Evolutionary conservation across 64 coral and sea anemone species (phyloP).

Genomic region (Dendrophyllia cribrosa): DNA sequence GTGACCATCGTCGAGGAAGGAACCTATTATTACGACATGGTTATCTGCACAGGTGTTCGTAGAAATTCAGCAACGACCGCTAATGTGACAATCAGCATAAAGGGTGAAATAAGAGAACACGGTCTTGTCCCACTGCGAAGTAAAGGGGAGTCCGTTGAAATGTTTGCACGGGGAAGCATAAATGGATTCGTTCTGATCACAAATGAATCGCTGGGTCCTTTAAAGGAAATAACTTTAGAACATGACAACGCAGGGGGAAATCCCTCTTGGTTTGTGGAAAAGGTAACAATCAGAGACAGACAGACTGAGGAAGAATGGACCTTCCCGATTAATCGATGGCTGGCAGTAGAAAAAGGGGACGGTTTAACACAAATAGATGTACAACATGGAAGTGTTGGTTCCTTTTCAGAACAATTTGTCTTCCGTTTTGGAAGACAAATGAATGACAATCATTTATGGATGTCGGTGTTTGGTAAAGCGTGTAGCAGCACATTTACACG

Average conservation of each 20-base stretch:
- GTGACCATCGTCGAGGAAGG: neutral
- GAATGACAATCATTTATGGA: slow-evolving; percentile 40
- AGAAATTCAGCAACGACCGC: slow-evolving; percentile 43
- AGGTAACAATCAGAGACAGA: slow-evolving; percentile 20
- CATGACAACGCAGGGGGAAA: slow-evolving; percentile 35
- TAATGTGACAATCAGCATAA: slow-evolving; percentile 32
- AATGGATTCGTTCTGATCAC: slow-evolving; percentile 22
- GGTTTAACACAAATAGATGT: slow-evolving; percentile 26
- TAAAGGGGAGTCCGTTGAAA: neutral
- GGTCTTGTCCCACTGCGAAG: neutral
- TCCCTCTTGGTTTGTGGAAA: slow-evolving; percentile 52
- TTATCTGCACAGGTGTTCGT: slow-evolving; percentile 48
- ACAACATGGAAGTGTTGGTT: neutral
- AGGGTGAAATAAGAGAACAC: neutral
- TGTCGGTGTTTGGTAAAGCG: slow-evolving; percentile 45
- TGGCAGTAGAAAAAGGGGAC: slow-evolving; percentile 41
- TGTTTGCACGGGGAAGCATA: slow-evolving; percentile 34
- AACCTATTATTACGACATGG: slow-evolving; percentile 34
- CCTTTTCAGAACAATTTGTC: slow-evolving; percentile 12
- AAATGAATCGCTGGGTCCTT: neutral
- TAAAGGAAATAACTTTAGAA: slow-evolving; percentile 23
- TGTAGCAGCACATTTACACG: slow-evolving; percentile 52
- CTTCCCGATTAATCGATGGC: slow-evolving; percentile 43
- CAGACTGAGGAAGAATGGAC: slow-evolving; percentile 36
- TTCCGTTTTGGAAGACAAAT: neutral